phyloP scores from a whole-genome alignment of 2,797 vertebrate species.

The Cygnus olor region DNA sequence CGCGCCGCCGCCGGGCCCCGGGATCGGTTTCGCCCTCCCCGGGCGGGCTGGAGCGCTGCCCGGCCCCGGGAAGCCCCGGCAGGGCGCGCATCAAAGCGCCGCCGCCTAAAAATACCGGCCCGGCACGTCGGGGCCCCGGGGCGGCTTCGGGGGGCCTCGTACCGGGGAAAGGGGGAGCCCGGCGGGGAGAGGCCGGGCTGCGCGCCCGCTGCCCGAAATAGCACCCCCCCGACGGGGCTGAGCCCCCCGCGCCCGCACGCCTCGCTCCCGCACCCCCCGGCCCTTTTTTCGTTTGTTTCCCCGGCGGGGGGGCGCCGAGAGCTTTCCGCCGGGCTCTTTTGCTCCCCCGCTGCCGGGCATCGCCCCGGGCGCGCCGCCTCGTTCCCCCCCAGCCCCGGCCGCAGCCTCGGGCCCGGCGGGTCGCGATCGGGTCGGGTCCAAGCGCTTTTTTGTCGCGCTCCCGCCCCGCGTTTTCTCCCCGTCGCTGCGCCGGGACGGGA shows the following conservation, averaged over 20 bases:
- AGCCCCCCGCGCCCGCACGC: no score
- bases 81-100: constrained; percentile 41
- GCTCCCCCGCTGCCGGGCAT: not conserved
- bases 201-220: no score
- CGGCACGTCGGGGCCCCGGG: not conserved
- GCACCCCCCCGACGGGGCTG: no score
- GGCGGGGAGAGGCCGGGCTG: no score
- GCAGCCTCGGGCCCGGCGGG: no score
- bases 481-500: no score
- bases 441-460: no score
- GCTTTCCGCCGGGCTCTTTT: not conserved
- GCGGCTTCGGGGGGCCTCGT: not conserved
- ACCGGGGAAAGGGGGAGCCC: not conserved
- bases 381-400: no score
- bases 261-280: no score
- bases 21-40: constrained; percentile 28
- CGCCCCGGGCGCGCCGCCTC: not conserved
- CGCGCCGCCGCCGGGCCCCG: not conserved
- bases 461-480: no score
- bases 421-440: no score
- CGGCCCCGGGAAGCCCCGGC: constrained; percentile 37
- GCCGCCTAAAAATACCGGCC: constrained; percentile 49
- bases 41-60: constrained; percentile 21
- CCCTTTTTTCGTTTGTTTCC: not conserved
- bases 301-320: not conserved